These are phyloP conservation scores for Pantherophis guttatus DNA, from an alignment of 2,113 vertebrate genomes.

Conservation along the genomic window DNA sequence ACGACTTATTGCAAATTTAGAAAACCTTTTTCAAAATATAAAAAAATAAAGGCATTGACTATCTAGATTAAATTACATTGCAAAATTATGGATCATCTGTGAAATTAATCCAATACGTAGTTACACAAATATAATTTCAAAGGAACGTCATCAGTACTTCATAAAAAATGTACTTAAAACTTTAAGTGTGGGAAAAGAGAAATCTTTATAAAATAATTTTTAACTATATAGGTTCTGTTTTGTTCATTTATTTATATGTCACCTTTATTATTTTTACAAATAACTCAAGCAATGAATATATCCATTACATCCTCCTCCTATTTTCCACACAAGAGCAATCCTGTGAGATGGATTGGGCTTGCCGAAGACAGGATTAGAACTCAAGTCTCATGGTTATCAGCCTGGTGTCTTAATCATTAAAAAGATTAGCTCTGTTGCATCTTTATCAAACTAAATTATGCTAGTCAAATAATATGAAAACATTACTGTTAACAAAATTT, in stretches of 20 bases:
- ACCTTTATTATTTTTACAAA: background rate
- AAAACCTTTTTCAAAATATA: background rate
- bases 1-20: background rate
- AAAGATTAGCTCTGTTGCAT: background rate
- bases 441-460: background rate
- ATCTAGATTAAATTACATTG: background rate
- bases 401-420: background rate
- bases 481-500: slow-evolving; percentile 37
- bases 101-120: background rate
- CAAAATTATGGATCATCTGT: background rate
- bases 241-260: background rate
- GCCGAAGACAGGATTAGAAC: background rate
- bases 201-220: background rate
- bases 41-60: background rate
- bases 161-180: background rate
- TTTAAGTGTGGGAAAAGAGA: background rate
- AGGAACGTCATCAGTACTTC: background rate
- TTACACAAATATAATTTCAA: slow-evolving; percentile 4
- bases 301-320: background rate
- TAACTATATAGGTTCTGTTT: background rate
- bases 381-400: background rate
- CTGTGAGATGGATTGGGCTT: background rate
- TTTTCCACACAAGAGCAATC: background rate
- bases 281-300: background rate
- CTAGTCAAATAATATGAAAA: slow-evolving; percentile 39